Evolutionary conservation across 2,113 vertebrate species (phyloP).

Genomic region (Galemys pyrenaicus): DNA sequence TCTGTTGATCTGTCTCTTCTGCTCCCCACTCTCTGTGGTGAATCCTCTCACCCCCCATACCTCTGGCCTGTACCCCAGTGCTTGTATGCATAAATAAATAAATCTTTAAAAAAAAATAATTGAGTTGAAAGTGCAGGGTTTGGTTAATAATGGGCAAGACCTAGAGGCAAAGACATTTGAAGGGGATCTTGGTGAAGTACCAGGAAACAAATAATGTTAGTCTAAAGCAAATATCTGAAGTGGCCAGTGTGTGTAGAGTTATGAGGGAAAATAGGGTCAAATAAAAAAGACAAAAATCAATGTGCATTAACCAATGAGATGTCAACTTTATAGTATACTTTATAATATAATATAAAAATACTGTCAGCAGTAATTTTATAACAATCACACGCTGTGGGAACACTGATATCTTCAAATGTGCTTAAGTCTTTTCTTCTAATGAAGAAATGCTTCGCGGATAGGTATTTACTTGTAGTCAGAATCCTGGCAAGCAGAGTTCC

Average conservation of each 20-base stretch:
- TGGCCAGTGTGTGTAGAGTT: neutral
- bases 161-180: neutral
- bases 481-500: neutral
- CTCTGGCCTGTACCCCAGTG: too few relatives aligned
- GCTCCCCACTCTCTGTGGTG: too few relatives aligned
- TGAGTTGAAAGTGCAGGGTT: constrained; percentile 20
- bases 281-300: neutral
- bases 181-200: neutral
- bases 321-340: neutral
- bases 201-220: neutral
- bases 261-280: neutral
- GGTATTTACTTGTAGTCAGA: neutral
- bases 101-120: constrained; percentile 23
- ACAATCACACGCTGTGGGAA: neutral
- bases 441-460: neutral
- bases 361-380: neutral
- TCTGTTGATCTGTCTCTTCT: too few relatives aligned
- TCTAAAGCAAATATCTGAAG: neutral
- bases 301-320: neutral
- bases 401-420: neutral
- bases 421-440: neutral
- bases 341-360: too few relatives aligned
- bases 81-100: too few relatives aligned
- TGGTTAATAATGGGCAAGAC: constrained; percentile 5
- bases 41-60: too few relatives aligned